Evolutionary conservation across 2,888 invertebrate species (phyloP), one percentile per base, ranked within the genome.

Genomic region (Platypus cylindrus): DNA sequence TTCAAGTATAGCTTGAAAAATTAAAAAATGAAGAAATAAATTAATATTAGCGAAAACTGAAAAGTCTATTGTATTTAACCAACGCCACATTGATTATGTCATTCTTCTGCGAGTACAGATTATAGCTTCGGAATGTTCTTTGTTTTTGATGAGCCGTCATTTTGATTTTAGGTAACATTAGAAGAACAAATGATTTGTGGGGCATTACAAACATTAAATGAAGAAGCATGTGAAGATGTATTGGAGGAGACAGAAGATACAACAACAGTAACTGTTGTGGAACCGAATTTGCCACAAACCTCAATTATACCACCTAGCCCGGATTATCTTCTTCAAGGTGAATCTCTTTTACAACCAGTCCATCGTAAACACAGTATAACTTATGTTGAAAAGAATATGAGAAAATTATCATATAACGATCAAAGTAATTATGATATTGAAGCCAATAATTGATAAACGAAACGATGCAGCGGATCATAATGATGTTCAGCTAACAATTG

Each of bases 161-260:
- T 17, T 39, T 33, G 17, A 34, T 23, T 23, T 15, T 60, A 91
- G 90, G 87, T 91, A 37, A 90, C 90, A 1, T 68, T 91, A 48
- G 91, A 91, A 63, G 90, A 91, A 58, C 89, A 90, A 64, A 87
- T 89, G 86, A 90, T 91, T 47, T 87, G 87, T 62, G 90, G 90
- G 41, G 89, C 90, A 2, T 66, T 91, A 38, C 89, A 90, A 64
- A 87, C 89, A 0, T 67, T 91, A 18, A 91, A 87, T 63, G 90
- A 91, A 66, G 90, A 90, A 64, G 90, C 90, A 5, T 76, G 83
- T 59, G 90, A 91, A 65, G 90, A 91, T 64, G 86, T 89, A 26
- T 63, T 84, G 47, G 83, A 84, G 56, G 83, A 67, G 51, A 62
- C 62, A 0, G 61, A 58, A 43, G 58, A 58, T 5, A 44, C 48